Percentiles rank a stretch among this genome's conserved stretches.
These are phyloP conservation scores for Halesus radiatus DNA, from an alignment of 1,140 invertebrate species.

Conservation along the genomic window DNA sequence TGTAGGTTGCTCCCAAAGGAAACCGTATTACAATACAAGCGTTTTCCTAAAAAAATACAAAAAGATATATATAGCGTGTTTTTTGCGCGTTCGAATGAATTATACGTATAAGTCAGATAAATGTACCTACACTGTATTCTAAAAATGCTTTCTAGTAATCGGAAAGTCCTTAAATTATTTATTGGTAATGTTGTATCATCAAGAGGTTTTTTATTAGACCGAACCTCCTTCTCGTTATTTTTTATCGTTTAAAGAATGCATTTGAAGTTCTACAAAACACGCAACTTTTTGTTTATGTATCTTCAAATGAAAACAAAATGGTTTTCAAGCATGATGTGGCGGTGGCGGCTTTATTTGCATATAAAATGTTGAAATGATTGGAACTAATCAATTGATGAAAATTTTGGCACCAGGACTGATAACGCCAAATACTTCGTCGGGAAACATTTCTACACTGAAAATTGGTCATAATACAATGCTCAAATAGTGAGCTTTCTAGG, in stretches of 20 bases:
- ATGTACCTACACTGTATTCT: too few species aligned
- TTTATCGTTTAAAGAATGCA: slow-evolving; percentile 46
- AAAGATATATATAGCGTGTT: neutral
- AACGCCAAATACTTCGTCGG: too few species aligned
- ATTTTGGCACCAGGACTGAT: too few species aligned
- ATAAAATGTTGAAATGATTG: too few species aligned
- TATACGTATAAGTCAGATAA: too few species aligned
- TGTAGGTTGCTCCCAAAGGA: neutral
- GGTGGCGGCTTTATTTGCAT: slow-evolving; percentile 10
- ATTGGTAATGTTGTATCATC: slow-evolving; percentile 35
- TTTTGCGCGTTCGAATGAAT: neutral
- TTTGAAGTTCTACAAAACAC: slow-evolving; percentile 50
- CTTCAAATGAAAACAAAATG: slow-evolving; percentile 45
- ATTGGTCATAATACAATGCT: too few species aligned
- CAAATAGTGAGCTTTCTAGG: too few species aligned
- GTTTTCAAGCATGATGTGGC: slow-evolving; percentile 44
- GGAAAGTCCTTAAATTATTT: neutral
- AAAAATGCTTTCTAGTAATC: too few species aligned
- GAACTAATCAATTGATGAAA: too few species aligned
- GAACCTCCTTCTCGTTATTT: slow-evolving; percentile 11
- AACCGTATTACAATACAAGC: slow-evolving; percentile 17
- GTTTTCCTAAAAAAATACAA: slow-evolving; percentile 17
- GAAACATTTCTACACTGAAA: too few species aligned
- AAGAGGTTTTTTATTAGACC: slow-evolving; percentile 19
- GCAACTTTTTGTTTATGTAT: slow-evolving; percentile 46